These are phyloP conservation scores for Priocnemis perturbator DNA, from an alignment of 2,888 invertebrate genomes.

Conservation along the genomic window DNA sequence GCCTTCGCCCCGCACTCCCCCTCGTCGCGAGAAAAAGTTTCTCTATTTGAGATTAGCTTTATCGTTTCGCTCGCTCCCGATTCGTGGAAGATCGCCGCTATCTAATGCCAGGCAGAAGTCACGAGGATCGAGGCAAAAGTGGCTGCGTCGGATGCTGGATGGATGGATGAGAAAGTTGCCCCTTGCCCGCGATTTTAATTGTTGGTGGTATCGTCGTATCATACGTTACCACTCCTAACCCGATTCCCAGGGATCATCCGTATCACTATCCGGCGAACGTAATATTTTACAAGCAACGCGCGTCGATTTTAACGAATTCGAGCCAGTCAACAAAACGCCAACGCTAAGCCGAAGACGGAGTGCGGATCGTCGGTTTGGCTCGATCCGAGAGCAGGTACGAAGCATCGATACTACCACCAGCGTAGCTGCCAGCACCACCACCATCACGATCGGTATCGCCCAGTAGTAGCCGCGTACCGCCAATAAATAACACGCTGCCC, in stretches of 20 bases:
- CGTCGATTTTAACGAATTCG: no score
- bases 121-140: no score
- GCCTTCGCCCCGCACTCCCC: background rate
- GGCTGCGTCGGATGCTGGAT: no score
- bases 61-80: conserved; percentile 28
- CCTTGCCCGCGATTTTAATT: no score
- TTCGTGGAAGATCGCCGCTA: background rate
- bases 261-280: no score
- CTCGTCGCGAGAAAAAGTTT: conserved; percentile 22
- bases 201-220: no score
- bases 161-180: no score
- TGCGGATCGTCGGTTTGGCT: conserved; percentile 46
- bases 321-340: no score
- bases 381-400: conserved; percentile 35
- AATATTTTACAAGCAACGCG: no score
- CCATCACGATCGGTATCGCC: conserved; percentile 4
- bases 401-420: background rate
- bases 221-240: no score
- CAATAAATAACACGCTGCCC: conserved; percentile 66
- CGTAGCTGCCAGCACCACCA: conserved; percentile 1
- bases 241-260: no score
- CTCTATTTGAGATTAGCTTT: conserved; percentile 40
- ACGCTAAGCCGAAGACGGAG: conserved; percentile 49
- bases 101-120: background rate
- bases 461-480: conserved; percentile 51